Conservation (phyloP, 1,140 invertebrate genomes). For the Triops cancriformis region DNA sequence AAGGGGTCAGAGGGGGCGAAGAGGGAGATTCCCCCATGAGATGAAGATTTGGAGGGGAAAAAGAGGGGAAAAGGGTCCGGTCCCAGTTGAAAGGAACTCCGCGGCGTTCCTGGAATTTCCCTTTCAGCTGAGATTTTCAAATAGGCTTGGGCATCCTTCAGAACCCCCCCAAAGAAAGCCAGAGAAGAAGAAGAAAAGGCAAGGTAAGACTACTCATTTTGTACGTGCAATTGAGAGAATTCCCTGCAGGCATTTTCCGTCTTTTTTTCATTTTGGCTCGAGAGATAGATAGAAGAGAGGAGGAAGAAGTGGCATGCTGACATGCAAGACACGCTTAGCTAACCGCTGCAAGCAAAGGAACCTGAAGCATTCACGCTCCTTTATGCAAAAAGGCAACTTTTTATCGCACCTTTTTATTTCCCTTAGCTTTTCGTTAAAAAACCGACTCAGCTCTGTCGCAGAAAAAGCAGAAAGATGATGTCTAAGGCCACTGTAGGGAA, state of each 20-base stretch:
- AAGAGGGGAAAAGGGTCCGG: background rate
- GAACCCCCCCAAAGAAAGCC: background rate
- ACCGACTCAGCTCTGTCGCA: no score
- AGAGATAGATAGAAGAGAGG: background rate
- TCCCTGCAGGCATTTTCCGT: background rate
- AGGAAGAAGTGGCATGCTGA: conserved; percentile 9
- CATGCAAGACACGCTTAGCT: conserved; percentile 12
- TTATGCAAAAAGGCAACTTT: conserved; percentile 5
- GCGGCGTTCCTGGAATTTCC: background rate
- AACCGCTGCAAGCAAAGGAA: conserved; percentile 12
- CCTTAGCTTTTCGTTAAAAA: background rate
- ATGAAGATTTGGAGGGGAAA: no score
- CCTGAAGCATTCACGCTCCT: background rate
- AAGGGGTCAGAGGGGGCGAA: background rate
- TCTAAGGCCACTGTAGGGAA: no score
- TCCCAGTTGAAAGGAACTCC: background rate
- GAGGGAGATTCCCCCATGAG: background rate
- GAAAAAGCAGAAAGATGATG: no score
- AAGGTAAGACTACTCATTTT: background rate
- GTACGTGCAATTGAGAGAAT: conserved; percentile 3
- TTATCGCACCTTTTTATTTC: conserved; percentile 11
- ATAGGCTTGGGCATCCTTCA: background rate
- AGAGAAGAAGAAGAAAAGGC: background rate
- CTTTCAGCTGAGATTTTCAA: background rate
- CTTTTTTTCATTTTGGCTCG: background rate